A percentile compares a stretch with the other conserved stretches of the same genome.
phyloP scores from a whole-genome alignment of 2,113 vertebrate genomes.

The Zosterops borbonicus region DNA sequence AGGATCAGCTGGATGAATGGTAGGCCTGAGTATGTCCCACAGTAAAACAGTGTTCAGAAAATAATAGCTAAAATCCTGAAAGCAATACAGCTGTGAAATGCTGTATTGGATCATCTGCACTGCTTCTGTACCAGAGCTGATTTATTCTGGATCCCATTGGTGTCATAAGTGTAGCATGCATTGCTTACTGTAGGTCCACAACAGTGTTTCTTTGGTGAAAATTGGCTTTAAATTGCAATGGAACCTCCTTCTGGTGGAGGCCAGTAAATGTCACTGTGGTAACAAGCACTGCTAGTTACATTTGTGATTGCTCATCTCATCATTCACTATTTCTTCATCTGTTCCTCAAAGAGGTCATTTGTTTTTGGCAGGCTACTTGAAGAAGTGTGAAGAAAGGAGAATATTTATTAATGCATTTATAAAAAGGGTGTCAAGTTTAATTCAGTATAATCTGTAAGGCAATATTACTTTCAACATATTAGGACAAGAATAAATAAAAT shows the following conservation, averaged over 20 bases:
- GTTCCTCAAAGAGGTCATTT: background rate
- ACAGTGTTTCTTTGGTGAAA: background rate
- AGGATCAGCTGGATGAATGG: background rate
- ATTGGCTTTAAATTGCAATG: background rate
- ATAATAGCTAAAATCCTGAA: background rate
- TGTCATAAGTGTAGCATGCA: background rate
- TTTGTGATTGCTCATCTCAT: slow-evolving; percentile 3
- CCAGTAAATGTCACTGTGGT: background rate
- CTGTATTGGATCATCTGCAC: background rate
- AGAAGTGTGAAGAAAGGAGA: background rate
- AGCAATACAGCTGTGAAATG: background rate
- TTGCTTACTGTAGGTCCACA: background rate
- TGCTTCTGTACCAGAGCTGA: background rate
- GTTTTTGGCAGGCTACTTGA: slow-evolving; percentile 7
- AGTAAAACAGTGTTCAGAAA: background rate
- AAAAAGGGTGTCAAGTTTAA: background rate
- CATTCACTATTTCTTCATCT: background rate
- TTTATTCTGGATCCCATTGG: background rate
- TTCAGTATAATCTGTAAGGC: background rate
- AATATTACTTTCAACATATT: background rate
- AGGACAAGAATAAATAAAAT: slow-evolving; percentile 33
- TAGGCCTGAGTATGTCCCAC: background rate
- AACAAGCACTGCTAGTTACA: background rate
- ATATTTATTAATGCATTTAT: slow-evolving; percentile 9
- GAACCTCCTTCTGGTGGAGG: background rate